Conservation (phyloP, 2,888 invertebrate genomes). For the Balanococcus diminutus region DNA sequence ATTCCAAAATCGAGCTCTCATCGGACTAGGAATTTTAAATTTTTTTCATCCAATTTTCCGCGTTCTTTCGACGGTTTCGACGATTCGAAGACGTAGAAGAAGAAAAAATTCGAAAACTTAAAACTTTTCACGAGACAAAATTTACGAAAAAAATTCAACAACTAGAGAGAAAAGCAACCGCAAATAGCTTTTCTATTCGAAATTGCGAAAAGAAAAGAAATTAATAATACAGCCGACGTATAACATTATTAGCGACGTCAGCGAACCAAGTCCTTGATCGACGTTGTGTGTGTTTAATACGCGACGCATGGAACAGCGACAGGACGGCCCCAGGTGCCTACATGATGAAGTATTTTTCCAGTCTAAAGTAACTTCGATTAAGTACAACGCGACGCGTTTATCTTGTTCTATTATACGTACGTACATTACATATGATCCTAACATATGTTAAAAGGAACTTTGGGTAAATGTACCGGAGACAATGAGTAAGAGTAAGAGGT, state of each 20-base stretch:
- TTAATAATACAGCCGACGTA: not conserved
- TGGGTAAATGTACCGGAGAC: not conserved
- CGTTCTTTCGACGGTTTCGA: too few relatives aligned
- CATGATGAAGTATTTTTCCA: slow-evolving; percentile 25
- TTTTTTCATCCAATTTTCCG: too few relatives aligned
- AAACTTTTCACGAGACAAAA: too few relatives aligned
- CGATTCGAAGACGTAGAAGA: too few relatives aligned
- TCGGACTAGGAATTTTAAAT: too few relatives aligned
- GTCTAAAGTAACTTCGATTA: slow-evolving; percentile 21
- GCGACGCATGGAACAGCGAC: not conserved
- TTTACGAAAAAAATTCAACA: not conserved
- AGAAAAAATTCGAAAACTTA: too few relatives aligned
- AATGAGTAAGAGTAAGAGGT: not conserved
- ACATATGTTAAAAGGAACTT: not conserved
- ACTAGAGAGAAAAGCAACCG: not conserved
- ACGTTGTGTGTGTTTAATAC: not conserved
- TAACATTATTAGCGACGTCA: not conserved
- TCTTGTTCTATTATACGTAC: not conserved
- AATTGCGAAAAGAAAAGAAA: not conserved
- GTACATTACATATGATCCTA: not conserved
- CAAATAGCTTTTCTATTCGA: not conserved
- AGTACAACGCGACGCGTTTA: not conserved
- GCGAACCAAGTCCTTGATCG: not conserved
- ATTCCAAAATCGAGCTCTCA: too few relatives aligned
- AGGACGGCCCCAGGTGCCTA: slow-evolving; percentile 28